Base-by-base conservation (phyloP, 2,888 invertebrate species). In the Exephanes ischioxanthus region DNA sequence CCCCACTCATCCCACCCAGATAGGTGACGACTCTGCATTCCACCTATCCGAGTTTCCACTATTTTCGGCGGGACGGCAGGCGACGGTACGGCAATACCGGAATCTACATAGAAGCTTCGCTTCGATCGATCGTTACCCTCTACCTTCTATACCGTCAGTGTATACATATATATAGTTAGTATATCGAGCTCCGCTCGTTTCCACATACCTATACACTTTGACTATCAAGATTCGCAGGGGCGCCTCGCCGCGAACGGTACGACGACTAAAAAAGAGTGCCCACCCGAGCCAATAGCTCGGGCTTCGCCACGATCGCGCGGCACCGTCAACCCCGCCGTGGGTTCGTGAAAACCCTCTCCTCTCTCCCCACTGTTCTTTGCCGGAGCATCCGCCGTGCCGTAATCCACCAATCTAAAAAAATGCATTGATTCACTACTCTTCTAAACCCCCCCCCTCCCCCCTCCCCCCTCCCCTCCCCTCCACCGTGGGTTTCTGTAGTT, bases 221-320 rank as follows among this genome's bases (percentile, higher is more conserved):
- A 71, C 81, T 82, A 82, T 76, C 76, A 82, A 82, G 81, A 82
- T 76, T 82, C 76, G 81, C 53, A 71, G 76, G 81, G 68, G 73
- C 30, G 81, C 70, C 76, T 82, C 76, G 73, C 48, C 75, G 51
- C 75, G 80, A 58, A 81, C 68, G 80, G 68, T 61, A 75, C 75
- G 80, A 84, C 75, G 81, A 70, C 16, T 70, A 63, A 75, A 75
- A 51, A 61, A 37, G 67, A 45, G 30, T 41, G 37, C 48, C 53
- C 19, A 11, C 11, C 48, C 55, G 51, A 71, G 71, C 80, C 80
- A 84, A 80, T 84, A 84, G 63, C 66, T 19, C 19, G 26, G 30
- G 33, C 58, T 71, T 51, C 33, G 51, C 53, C 75, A 19, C 79
- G 51, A 63, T 53, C 67, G 37, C 67, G 58, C 45, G 66, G 66